A percentile compares a stretch with the other conserved stretches of the same genome.
These are phyloP conservation scores for Eurytoma californica DNA, from an alignment of 2,888 invertebrate genomes.

Conservation along the genomic window DNA sequence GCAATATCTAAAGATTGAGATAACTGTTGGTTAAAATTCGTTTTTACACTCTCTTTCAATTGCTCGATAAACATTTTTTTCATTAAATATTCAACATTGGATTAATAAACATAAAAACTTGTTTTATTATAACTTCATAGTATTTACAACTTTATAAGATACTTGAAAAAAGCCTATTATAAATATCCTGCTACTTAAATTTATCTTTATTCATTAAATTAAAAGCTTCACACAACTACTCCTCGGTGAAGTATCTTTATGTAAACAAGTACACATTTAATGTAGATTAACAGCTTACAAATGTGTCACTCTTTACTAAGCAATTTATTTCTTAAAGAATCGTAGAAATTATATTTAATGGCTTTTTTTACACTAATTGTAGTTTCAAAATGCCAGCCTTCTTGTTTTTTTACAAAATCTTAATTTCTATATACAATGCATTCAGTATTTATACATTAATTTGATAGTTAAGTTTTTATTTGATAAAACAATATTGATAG, in stretches of 20 bases:
- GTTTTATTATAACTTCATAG: constrained; percentile 62
- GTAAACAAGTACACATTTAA: no score
- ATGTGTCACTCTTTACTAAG: no score
- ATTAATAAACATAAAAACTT: constrained; percentile 66
- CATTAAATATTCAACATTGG: constrained; percentile 63
- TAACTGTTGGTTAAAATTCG: not conserved
- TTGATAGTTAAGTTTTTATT: not conserved
- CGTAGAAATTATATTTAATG: no score
- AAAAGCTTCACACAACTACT: constrained; percentile 2
- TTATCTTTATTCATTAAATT: constrained; percentile 25
- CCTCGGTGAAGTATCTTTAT: no score
- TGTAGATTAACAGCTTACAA: no score
- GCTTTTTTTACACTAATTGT: no score
- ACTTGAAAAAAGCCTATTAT: constrained; percentile 50
- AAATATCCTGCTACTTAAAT: constrained; percentile 49
- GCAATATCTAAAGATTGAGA: constrained; percentile 15
- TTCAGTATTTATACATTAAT: not conserved
- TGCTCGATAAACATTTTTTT: no score
- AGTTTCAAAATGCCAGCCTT: no score
- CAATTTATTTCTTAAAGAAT: no score
- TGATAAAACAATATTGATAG: not conserved
- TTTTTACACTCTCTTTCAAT: not conserved
- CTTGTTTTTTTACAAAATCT: no score
- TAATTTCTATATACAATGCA: not conserved
- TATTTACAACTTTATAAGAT: constrained; percentile 59